Base-by-base conservation (phyloP, 2,113 vertebrate species). In the Otus sunia region DNA sequence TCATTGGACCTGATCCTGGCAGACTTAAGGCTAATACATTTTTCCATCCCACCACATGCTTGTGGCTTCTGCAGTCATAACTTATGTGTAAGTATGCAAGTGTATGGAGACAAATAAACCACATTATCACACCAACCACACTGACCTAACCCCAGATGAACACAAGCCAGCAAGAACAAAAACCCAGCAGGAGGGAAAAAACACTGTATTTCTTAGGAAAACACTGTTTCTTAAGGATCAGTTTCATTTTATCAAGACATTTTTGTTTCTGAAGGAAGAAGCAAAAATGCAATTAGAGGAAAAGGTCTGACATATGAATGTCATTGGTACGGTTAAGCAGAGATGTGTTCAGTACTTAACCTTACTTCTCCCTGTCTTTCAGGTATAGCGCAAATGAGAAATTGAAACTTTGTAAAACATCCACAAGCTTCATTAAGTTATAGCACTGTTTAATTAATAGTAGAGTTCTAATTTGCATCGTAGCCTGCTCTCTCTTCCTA, bases 201-300 rank as follows among this genome's bases (percentile, higher is more conserved):
- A 84, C 20, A 88, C 80, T 83, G 22, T 93, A 95, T 94, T 95
- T 96, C 71, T 94, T 83, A 86, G 80, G 84, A 96, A 96, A 97
- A 98, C 10, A 13, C 63, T 97, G 63, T 84, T 97, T 85, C 82
- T 97, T 91, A 94, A 90, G 91, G 23, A 89, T 89, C 63, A 67
- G 62, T 94, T 97, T 96, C 50, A 94, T 87, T 95, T 97, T 96
- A 94, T 91, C 45, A 52, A 94, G 88, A 72, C 47, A 85, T 94
- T 97, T 97, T 96, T 96, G 60, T 93, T 97, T 95, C 93, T 97
- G 95, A 97, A 97, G 59, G 94, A 95, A 95, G 76, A 94, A 96
- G 82, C 30, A 95, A 97, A 97, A 97, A 96, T 85, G 63, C 37
- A 95, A 77, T 96, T 96, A 96, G 75, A 94, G 92, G 66, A 93